Evolutionary conservation across 2,113 vertebrate genomes (phyloP), one percentile per base, ranked within the genome.

Genomic region (Orcinus orca): DNA sequence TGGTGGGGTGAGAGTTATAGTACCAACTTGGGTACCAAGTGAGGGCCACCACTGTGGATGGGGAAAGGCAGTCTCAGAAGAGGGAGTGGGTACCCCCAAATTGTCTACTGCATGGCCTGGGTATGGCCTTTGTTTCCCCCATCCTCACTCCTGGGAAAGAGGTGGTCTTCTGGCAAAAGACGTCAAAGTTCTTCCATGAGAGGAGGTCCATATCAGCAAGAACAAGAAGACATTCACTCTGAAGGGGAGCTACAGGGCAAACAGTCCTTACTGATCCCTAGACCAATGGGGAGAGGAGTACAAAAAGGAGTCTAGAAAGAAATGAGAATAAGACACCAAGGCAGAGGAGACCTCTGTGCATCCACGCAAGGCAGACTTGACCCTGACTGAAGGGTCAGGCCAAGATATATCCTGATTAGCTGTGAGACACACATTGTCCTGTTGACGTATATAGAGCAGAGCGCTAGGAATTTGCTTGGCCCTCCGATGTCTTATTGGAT

Each of bases 211-310:
- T 0, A 5, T 65, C 23, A 33, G 23, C 33, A n/a, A 79, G 33
- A 38, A 38, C 58, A 41, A 65, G 74, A 25, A 41, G 71, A n/a
- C 26, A 5, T 29, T 47, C 13, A 2, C 25, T 47, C 47, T 67
- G 80, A 60, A 91, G 94, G 38, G 17, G 21, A 77, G 50, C 58
- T 68, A 50, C 1, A 47, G 36, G 68, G 18, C 50, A 31, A 36
- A n/a, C 0, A 38, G 9, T 2, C 62, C 53, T 63, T 7, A 3
- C 8, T 1, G 58, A 44, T 41, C 14, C 21, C 20, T 18, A 20
- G 8, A 20, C 21, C 44, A 5, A 1, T 1, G 23, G 29, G n/a
- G 10, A 8, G 68, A 74, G 13, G 29, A 33, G 50, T 1, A 55
- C 68, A 36, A 31, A 31, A 6, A 33, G 17, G 47, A 12, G 74